Evolutionary conservation across 2,888 invertebrate species (phyloP).

Genomic region (Drosophila putrida): DNA sequence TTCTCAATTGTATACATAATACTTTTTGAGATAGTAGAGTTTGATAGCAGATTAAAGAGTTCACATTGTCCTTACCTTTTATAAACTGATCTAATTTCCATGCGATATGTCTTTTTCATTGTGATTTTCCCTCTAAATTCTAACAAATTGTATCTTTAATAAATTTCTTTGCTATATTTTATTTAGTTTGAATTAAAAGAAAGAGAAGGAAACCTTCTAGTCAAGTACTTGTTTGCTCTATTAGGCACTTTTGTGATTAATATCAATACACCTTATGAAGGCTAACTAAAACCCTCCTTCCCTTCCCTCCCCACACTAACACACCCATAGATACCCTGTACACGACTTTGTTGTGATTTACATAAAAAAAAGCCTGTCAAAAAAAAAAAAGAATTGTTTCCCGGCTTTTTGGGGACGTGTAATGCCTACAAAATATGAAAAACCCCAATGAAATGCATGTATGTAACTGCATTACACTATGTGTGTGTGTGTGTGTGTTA

Average conservation of each 20-base stretch:
- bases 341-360: constrained; percentile 9
- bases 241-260: not conserved
- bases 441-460: constrained; percentile 15
- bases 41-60: no score
- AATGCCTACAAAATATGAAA: constrained; percentile 32
- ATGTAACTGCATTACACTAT: constrained; percentile 16
- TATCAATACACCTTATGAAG: not conserved
- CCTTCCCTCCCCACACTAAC: no score
- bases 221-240: not conserved
- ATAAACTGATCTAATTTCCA: no score
- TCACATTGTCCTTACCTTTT: no score
- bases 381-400: constrained; percentile 9
- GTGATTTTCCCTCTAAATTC: no score
- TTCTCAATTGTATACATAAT: no score
- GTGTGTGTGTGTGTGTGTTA: not conserved
- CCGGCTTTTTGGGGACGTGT: constrained; percentile 22
- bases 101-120: no score
- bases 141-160: no score
- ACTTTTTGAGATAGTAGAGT: no score
- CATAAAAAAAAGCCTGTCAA: no score
- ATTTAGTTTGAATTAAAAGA: no score
- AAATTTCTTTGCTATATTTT: no score
- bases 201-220: not conserved
- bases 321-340: constrained; percentile 8
- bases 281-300: not conserved